These are phyloP conservation scores for Eupithecia abbreviata DNA, from an alignment of 2,888 invertebrate species.

Conservation along the genomic window DNA sequence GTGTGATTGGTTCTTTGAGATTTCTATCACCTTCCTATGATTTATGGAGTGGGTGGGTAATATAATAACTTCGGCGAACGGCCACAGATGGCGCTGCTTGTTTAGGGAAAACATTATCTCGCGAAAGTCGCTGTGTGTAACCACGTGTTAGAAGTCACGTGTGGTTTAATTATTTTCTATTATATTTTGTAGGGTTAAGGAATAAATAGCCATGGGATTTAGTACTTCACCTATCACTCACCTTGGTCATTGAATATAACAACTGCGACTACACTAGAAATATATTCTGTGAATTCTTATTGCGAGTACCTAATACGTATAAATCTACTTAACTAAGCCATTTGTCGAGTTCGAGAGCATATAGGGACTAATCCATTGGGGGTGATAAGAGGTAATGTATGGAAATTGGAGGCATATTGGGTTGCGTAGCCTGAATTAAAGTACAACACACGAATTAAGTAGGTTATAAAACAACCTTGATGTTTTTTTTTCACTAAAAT, in stretches of 20 bases:
- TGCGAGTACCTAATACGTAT: background rate
- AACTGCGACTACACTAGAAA: background rate
- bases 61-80: constrained; percentile 24
- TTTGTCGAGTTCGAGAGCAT: constrained; percentile 12
- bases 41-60: constrained; percentile 17
- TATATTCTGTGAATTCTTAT: background rate
- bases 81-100: constrained; percentile 44
- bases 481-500: no score
- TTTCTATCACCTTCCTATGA: constrained; percentile 26
- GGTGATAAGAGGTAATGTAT: constrained; percentile 4
- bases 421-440: background rate
- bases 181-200: background rate
- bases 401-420: background rate
- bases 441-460: background rate
- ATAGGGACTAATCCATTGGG: background rate
- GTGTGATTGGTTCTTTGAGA: background rate
- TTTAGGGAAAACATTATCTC: constrained; percentile 12
- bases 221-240: background rate
- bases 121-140: background rate
- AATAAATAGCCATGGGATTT: background rate
- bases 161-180: background rate
- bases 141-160: constrained; percentile 27
- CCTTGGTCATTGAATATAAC: background rate
- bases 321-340: constrained; percentile 11
- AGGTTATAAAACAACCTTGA: no score